Conservation (phyloP, 92 coral and sea anemone genomes). For the Desmophyllum pertusum region DNA sequence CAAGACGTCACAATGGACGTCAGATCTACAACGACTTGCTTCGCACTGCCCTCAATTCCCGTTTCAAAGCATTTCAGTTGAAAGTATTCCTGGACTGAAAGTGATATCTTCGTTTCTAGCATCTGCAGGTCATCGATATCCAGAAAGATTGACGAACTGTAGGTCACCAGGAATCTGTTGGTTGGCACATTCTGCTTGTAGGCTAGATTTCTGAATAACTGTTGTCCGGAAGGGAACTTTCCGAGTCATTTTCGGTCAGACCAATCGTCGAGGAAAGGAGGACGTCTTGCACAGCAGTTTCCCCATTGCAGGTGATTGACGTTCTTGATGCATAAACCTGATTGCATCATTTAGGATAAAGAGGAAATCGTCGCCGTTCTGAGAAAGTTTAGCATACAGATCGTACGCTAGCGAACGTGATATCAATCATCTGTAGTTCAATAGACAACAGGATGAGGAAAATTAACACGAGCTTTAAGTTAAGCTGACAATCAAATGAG, state of each 20-base stretch:
- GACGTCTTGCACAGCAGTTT: constrained; percentile 26
- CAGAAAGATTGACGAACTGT: neutral
- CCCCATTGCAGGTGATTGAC: constrained; percentile 7
- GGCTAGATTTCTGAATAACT: constrained; percentile 18
- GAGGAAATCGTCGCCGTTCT: neutral
- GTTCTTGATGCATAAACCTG: constrained; percentile 36
- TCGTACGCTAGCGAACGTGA: constrained; percentile 20
- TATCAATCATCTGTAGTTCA: constrained; percentile 7
- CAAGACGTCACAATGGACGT: neutral
- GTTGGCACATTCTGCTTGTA: neutral
- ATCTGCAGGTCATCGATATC: constrained; percentile 10
- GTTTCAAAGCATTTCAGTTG: neutral
- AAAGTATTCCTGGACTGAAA: neutral
- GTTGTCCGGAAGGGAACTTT: neutral
- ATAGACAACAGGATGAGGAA: neutral
- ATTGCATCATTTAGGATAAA: neutral
- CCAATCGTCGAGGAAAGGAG: neutral
- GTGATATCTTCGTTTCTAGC: neutral
- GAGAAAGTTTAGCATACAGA: neutral
- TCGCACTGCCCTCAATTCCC: neutral
- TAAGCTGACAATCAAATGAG: neutral
- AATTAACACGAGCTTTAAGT: neutral
- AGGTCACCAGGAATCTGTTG: neutral
- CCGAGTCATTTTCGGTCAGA: neutral
- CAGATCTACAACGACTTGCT: constrained; percentile 21